Evolutionary conservation across 2,888 invertebrate species (phyloP).

Genomic region (Hetaerina titia): DNA sequence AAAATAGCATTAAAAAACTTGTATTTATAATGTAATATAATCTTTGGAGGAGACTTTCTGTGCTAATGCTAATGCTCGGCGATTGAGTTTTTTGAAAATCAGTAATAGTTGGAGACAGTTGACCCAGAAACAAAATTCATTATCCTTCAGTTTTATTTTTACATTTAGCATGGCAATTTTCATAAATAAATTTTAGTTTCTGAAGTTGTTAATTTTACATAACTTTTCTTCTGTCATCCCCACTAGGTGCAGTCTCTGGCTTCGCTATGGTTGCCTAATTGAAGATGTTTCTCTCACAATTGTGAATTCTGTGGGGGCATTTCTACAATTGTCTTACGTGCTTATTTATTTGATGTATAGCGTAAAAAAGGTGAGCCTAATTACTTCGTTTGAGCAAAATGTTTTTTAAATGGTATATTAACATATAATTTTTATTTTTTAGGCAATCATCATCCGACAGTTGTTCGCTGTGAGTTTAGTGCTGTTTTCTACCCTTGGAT

Average conservation of each 20-base stretch:
- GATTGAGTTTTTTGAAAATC: no score
- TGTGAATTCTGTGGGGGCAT: slow-evolving; percentile 87
- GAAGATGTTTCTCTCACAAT: slow-evolving; percentile 85
- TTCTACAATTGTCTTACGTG: slow-evolving; percentile 85
- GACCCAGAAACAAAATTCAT: no score
- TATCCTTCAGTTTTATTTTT: no score
- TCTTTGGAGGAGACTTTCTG: no score
- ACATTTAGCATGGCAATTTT: no score
- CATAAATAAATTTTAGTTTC: no score
- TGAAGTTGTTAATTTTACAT: no score
- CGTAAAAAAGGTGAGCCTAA: slow-evolving; percentile 81
- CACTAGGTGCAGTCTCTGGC: slow-evolving; percentile 87
- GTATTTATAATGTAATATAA: no score
- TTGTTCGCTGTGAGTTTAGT: slow-evolving; percentile 79
- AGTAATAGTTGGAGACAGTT: no score
- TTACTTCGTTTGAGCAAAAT: slow-evolving; percentile 7
- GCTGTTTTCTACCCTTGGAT: slow-evolving; percentile 79
- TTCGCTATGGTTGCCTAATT: slow-evolving; percentile 88
- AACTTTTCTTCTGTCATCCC: slow-evolving; percentile 73
- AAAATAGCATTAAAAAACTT: no score
- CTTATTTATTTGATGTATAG: slow-evolving; percentile 86
- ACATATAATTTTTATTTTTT: slow-evolving; percentile 72
- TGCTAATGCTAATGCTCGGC: no score
- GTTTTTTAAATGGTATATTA: not conserved
- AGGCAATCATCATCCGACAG: slow-evolving; percentile 82